phyloP scores from a whole-genome alignment of 2,797 vertebrate species.

The Aselliscus stoliczkanus region DNA sequence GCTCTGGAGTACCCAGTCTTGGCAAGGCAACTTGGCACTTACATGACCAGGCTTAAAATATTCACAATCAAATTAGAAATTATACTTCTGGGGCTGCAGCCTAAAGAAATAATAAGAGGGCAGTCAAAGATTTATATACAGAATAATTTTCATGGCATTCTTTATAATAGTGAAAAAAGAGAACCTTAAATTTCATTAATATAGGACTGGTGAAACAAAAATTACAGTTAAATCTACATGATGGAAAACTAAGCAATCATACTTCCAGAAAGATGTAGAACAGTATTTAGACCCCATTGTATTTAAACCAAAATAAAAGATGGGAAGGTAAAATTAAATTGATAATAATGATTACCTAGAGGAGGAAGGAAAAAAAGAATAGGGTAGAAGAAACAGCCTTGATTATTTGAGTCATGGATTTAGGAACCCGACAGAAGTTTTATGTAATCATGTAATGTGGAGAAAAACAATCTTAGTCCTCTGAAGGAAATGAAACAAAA shows the following conservation, averaged over 20 bases:
- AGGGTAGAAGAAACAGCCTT: background rate
- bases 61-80: background rate
- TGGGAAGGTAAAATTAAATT: background rate
- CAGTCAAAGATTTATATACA: background rate
- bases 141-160: background rate
- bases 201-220: background rate
- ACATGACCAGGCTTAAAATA: background rate
- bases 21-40: background rate
- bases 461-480: background rate
- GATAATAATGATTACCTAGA: background rate
- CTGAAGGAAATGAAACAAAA: background rate
- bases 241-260: background rate
- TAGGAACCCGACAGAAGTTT: background rate
- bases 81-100: background rate
- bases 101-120: background rate
- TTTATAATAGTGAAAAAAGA: background rate
- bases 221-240: background rate
- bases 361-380: background rate
- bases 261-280: background rate
- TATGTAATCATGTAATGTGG: background rate
- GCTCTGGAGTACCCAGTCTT: background rate
- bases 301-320: background rate
- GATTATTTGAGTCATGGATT: background rate
- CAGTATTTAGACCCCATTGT: background rate
- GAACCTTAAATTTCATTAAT: background rate